Base-by-base conservation (phyloP, 1,140 invertebrate species). In the Cryptotermes secundus region DNA sequence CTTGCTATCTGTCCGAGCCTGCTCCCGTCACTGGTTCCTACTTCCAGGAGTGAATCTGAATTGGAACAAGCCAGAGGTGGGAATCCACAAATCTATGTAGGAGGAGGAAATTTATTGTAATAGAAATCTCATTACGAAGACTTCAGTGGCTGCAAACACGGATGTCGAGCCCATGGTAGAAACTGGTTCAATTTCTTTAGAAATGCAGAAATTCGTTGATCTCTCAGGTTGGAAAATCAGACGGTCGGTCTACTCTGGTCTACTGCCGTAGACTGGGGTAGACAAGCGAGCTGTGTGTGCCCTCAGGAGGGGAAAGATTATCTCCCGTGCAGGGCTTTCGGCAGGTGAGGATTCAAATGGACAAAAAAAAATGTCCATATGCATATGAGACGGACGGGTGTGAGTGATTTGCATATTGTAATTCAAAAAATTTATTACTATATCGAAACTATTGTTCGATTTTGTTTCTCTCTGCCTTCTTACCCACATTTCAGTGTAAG, bases 371-470 rank as follows among this genome's bases (percentile, higher is more conserved):
- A 72, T 72, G 16, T 26, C n/a, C 26, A 31, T 72, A 72, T 72
- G 59, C 59, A 72, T 72, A 72, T 72, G 59, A 72, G 59, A 31
- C 6, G n/a, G 59, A n/a, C 14, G 59, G 1, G 59, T 7, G 26
- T 31, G 9, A n/a, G 2, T 72, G 59, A 72, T 72, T 26, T 72
- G 59, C 59, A 72, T 72, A 72, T 72, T 72, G 26, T 72, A 72
- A 72, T 72, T 72, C 59, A 72, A 72, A 72, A n/a, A 72, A 72
- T 72, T 72, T 72, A 72, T 72, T 31, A 72, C 59, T n/a, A 6
- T 72, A 72, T 72, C 59, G 59, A 72, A 72, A 31, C 26, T 72
- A 72, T 72, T 72, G 59, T 72, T 31, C 59, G 31, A 72, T 72
- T 26, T 10, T 72, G n/a, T 72, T 19, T 49, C 3, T 49, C 16